Evolutionary conservation across 2,113 vertebrate genomes (phyloP), one percentile per base, ranked within the genome.

Genomic region (Alosa alosa): DNA sequence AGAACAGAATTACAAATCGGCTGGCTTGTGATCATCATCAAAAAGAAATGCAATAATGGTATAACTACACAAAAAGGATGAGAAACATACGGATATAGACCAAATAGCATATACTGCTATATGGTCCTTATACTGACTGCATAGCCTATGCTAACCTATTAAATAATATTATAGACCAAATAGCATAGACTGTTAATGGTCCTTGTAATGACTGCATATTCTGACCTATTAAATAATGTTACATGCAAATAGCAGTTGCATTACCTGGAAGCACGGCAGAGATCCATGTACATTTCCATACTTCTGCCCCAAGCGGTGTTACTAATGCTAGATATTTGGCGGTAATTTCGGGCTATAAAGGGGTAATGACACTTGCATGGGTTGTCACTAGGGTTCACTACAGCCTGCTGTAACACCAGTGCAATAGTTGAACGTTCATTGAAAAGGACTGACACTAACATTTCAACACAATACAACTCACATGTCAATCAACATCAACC

Each of bases 231-330:
- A 57, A 25, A 49, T n/a, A 25, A 25, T 36, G 64, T 13, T 36
- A 36, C 64, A 46, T 22, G 6, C 64, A 25, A 41, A 55, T 81
- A 25, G 15, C 39, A 82, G 13, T 20, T 8, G 9, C 2, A 36
- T 91, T 89, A 94, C 93, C 92, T 90, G 55, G 92, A 91, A 22
- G 91, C 92, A 20, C 1, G 49, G 85, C 94, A 93, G 72, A 93
- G 90, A 25, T 92, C 88, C 52, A 60, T 55, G 46, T 88, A 94
- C 2, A 31, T 55, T 5, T 91, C 92, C 94, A 94, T 93, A 15
- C 3, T 78, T 22, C 4, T 78, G 31, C 72, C 8, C 6, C 60
- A 64, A 64, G 4, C 25, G 60, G 22, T 64, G 1, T 31, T 31
- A 31, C 0, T 17, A 25, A 9, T 25, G 64, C 9, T 39, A 36